Evolutionary conservation across 1,140 invertebrate species (phyloP), one percentile per base, ranked within the genome.

Genomic region (Wiebesia pumilae): DNA sequence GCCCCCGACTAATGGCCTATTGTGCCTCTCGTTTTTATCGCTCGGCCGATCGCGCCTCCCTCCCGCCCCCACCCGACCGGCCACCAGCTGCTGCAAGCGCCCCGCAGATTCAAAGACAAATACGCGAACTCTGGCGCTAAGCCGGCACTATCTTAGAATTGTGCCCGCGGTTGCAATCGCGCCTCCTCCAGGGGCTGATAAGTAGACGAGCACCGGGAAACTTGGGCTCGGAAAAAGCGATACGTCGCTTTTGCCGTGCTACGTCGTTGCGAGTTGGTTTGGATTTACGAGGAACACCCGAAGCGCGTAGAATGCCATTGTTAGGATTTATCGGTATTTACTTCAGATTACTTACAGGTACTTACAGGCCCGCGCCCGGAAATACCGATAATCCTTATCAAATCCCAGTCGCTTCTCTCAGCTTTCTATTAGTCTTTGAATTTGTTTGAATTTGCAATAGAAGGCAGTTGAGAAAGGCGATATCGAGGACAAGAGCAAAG

Each of bases 111-210:
- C 87, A 79, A 81, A 83, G 84, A 88, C 87, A 91, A 91, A 91
- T 90, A 91, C 89, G 89, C 71, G 4, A 84, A 89, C 88, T 88
- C 85, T 84, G 3, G 35, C 54, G 24, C 83, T 88, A 89, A 89
- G 89, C 88, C 87, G 73, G 84, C 67, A 89, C 89, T 92, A 92
- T 91, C 90, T 91, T 89, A 86, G 90, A 89, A 92, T 92, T 92
- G 92, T 90, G 91, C 90, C 88, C 85, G 87, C 86, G 71, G 40
- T 51, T 33, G 51, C 19, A 51, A 9, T 80, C 47, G 14, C 9
- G 78, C 47, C 58, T 27, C 14, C 24, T 4, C 14, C 4, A 30
- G 9, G 69, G 69, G 19, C 3, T 40, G 69, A 71, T 71, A 71
- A 71, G 69, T 16, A 35, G 35, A 38, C n/a, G 16, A 14, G 14